Base-by-base conservation (phyloP, 1,140 invertebrate species). In the Sminthurides bifidus region DNA sequence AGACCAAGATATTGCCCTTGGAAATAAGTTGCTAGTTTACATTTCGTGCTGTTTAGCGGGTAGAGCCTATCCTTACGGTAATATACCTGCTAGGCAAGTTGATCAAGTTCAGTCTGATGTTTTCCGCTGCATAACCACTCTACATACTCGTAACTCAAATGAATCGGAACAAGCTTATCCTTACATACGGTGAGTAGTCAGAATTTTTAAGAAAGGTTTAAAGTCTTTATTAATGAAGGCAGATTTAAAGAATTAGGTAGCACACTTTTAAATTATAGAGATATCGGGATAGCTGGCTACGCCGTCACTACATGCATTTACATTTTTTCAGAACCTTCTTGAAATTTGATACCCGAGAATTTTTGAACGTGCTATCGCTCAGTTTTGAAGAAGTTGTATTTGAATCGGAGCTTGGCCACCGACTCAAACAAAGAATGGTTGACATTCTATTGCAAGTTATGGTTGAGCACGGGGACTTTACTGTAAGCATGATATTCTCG, bases 21-120 rank as follows among this genome's bases (percentile, higher is more conserved):
- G 93, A 17, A 93, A 93, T 66, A 89, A 91, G 64, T 73, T 98
- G 52, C 71, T 98, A 49, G 84, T 98, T 12, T 96, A 94, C 68
- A 78, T 85, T 37, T 92, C 90, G 52, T 93, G 92, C 67, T 96
- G 92, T 69, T 75, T 98, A 60, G 85, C 87, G 21, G 94, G 93
- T 1, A 76, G 89, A 54, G 84, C 84, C 2, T 96, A 92, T 75
- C 92, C 88, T 2, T 80, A 80, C 37, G 90, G 92, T 14, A 79
- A 87, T 66, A 81, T 96, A 61, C 81, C 85, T 2, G 71, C 74
- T 8, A 79, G 86, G 61, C 73, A 79, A 53, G 74, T 79, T 26
- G 76, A 79, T 33, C 74, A 75, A 35, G 81, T 88, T 0, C 82
- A 91, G 59, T 77, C 84, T 58, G 84, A 93, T 72, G 81, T 69